Percentiles rank a stretch among this genome's conserved stretches.
These are phyloP conservation scores for Drosophila maculinotata DNA, from an alignment of 2,888 invertebrate genomes.

Conservation along the genomic window DNA sequence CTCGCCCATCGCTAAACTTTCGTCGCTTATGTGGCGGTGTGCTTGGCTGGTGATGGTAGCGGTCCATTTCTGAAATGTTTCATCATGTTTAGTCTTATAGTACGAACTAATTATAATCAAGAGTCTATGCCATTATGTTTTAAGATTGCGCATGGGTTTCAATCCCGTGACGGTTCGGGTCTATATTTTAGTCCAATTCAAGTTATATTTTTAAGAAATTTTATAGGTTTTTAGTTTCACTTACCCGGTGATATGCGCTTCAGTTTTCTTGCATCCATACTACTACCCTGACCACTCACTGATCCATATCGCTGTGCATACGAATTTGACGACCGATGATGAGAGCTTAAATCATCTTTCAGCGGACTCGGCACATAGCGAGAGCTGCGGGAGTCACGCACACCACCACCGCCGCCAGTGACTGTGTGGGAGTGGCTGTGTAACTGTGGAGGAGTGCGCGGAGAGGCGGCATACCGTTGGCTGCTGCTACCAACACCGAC, in stretches of 20 bases:
- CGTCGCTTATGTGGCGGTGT: constrained; percentile 84
- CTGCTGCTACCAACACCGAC: constrained; percentile 45
- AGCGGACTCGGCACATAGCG: constrained; percentile 76
- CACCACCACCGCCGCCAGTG: constrained; percentile 30
- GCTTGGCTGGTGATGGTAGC: constrained; percentile 83
- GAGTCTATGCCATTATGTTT: too few species aligned
- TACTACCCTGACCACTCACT: constrained; percentile 35
- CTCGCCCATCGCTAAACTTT: constrained; percentile 80
- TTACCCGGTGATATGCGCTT: constrained; percentile 83
- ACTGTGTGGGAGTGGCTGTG: constrained; percentile 44
- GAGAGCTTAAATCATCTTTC: constrained; percentile 61
- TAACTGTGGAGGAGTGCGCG: constrained; percentile 84
- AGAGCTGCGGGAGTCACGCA: constrained; percentile 69
- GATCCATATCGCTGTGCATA: constrained; percentile 78
- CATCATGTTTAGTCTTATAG: neutral
- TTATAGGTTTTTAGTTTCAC: neutral
- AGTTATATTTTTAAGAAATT: neutral
- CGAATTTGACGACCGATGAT: constrained; percentile 74
- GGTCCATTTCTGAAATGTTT: constrained; percentile 69
- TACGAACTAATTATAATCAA: too few species aligned
- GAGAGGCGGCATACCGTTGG: constrained; percentile 80
- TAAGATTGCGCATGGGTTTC: too few species aligned
- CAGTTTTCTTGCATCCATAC: constrained; percentile 72
- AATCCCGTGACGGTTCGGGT: too few species aligned
- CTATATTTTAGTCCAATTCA: too few species aligned